Conservation (phyloP, 2,797 vertebrate genomes). For the Gobionotothen gibberifrons region DNA sequence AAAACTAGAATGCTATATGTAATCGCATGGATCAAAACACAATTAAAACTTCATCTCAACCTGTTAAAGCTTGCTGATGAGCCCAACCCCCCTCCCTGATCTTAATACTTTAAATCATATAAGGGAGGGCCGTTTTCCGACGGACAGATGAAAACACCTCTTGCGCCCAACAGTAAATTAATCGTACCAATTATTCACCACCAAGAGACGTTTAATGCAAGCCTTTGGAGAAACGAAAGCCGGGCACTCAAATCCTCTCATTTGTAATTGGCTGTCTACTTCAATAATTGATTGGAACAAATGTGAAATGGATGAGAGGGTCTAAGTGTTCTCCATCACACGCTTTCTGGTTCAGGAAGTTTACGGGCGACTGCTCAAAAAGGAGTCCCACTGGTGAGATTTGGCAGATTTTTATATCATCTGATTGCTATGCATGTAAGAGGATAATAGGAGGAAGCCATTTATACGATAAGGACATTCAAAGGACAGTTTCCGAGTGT, state of each 20-base stretch:
- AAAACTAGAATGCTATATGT: constrained; percentile 78
- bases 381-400: constrained; percentile 65
- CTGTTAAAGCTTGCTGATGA: constrained; percentile 74
- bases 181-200: constrained; percentile 87
- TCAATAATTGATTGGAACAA: constrained; percentile 91
- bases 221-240: constrained; percentile 85
- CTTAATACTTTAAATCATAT: constrained; percentile 84
- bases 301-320: constrained; percentile 88
- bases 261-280: constrained; percentile 89
- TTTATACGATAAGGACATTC: constrained; percentile 46
- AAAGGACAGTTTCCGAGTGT: constrained; percentile 46
- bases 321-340: constrained; percentile 87
- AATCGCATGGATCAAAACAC: constrained; percentile 86
- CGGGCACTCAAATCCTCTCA: constrained; percentile 85
- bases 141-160: constrained; percentile 83
- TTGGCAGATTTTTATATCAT: constrained; percentile 69
- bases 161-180: constrained; percentile 86
- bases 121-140: constrained; percentile 77
- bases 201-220: constrained; percentile 83
- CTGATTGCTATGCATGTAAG: constrained; percentile 57
- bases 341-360: constrained; percentile 78
- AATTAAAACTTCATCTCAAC: constrained; percentile 85
- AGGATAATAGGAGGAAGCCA: constrained; percentile 40
- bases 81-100: constrained; percentile 61
- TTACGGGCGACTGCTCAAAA: constrained; percentile 72